Conservation (phyloP, 2,113 vertebrate genomes). For the Cisticola juncidis region DNA sequence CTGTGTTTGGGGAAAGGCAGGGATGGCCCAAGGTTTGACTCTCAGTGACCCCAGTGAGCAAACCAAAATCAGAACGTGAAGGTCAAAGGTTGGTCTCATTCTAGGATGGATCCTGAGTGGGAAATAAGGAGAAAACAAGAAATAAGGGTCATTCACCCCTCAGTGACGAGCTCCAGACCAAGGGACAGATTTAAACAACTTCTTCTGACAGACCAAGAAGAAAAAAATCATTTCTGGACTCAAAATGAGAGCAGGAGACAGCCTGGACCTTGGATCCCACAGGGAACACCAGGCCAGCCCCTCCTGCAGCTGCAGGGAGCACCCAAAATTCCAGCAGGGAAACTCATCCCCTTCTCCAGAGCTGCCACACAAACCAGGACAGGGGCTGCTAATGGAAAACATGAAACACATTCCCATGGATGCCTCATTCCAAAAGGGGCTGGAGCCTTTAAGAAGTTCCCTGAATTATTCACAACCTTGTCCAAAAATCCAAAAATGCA, state of each 20-base stretch:
- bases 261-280: background rate
- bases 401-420: background rate
- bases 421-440: background rate
- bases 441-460: background rate
- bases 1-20: background rate
- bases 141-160: background rate
- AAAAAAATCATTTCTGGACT: background rate
- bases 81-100: background rate
- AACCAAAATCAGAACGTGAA: background rate
- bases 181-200: background rate
- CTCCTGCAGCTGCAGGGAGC: background rate
- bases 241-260: background rate
- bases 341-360: background rate
- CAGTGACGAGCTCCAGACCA: background rate
- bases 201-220: background rate
- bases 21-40: background rate
- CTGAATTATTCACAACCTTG: background rate
- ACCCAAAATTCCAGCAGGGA: background rate
- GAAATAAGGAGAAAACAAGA: background rate
- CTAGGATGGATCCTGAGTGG: background rate
- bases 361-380: background rate
- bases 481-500: accelerated
- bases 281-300: accelerated
- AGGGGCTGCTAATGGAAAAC: accelerated
- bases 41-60: background rate